Evolutionary conservation across 2,113 vertebrate species (phyloP), one percentile per base, ranked within the genome.

Genomic region (Phalacrocorax aristotelis): DNA sequence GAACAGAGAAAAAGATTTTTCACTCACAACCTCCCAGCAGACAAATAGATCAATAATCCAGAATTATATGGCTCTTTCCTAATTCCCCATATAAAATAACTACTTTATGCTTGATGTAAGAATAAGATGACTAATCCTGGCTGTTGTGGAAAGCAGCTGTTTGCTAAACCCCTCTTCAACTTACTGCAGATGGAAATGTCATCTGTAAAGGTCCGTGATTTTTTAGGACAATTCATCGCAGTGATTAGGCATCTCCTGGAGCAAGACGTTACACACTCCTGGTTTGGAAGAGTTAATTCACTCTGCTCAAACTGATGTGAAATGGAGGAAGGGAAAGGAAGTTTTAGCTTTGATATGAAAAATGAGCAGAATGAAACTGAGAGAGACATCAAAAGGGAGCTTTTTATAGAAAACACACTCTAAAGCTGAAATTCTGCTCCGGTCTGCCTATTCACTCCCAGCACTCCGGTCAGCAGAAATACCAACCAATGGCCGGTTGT

Each of bases 161-260:
- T 96, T 90, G 89, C 83, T 95, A 96, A 96, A 86, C 54, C 58
- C 82, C 60, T 85, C 93, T 94, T 91, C 84, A 91, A 55, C 42
- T 94, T 86, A 74, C 46, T 91, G 95, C 58, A 95, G 80, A 91
- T 95, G 78, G 91, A 96, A 95, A 97, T 94, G 93, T 95, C 89
- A 95, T 96, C 93, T 96, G 91, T 87, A 97, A 95, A 96, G 91
- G 95, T 95, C 93, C 94, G 87, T 90, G 87, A 69, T 91, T 90
- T 96, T 93, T 96, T 82, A 83, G 83, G 97, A 71, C 95, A 95
- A 90, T 95, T 96, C 90, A 95, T 94, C 86, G 83, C 87, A 90
- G 72, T 86, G 94, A 91, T 94, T 92, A 91, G 94, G 93, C 62
- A 93, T 57, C 87, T 93, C 83, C 93, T 97, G 95, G 93, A 96